Conservation (phyloP, 1,140 invertebrate genomes). For the Euura saliciscinereae region DNA sequence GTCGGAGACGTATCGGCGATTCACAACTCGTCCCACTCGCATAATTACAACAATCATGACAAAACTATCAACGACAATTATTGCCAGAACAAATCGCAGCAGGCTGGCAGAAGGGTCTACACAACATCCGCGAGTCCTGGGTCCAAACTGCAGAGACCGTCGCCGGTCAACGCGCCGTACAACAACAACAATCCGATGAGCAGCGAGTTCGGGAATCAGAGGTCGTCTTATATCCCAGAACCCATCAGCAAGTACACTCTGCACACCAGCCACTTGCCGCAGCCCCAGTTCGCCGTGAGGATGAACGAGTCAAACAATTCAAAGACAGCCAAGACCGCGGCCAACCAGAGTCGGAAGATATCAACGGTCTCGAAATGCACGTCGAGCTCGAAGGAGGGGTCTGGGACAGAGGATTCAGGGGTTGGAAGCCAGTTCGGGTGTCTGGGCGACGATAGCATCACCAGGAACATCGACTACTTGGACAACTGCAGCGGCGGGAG, state of each 20-base stretch:
- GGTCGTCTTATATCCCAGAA: constrained; percentile 37
- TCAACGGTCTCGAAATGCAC: constrained; percentile 42
- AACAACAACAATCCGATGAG: constrained; percentile 13
- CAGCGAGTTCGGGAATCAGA: constrained; percentile 13
- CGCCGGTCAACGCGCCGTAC: constrained; percentile 30
- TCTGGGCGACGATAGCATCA: constrained; percentile 36
- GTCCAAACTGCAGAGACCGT: constrained; percentile 34
- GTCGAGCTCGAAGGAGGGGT: constrained; percentile 58
- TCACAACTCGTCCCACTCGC: constrained; percentile 30
- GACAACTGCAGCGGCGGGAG: constrained; percentile 32
- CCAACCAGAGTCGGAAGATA: constrained; percentile 64
- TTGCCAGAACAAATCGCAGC: constrained; percentile 14
- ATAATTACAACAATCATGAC: constrained; percentile 44
- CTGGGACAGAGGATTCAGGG: constrained; percentile 66
- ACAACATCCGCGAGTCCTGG: constrained; percentile 18
- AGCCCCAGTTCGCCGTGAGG: constrained; percentile 72
- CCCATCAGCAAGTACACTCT: constrained; percentile 69
- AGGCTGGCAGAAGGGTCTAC: constrained; percentile 19
- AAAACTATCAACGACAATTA: constrained; percentile 27
- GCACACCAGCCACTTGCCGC: constrained; percentile 73
- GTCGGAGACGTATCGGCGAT: constrained; percentile 54
- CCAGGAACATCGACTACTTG: constrained; percentile 44
- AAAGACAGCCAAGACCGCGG: constrained; percentile 76
- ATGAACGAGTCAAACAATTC: constrained; percentile 63
- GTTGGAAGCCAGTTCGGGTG: constrained; percentile 64